These are phyloP conservation scores for Trachymyrmex septentrionalis DNA, from an alignment of 1,140 invertebrate species.

Conservation along the genomic window DNA sequence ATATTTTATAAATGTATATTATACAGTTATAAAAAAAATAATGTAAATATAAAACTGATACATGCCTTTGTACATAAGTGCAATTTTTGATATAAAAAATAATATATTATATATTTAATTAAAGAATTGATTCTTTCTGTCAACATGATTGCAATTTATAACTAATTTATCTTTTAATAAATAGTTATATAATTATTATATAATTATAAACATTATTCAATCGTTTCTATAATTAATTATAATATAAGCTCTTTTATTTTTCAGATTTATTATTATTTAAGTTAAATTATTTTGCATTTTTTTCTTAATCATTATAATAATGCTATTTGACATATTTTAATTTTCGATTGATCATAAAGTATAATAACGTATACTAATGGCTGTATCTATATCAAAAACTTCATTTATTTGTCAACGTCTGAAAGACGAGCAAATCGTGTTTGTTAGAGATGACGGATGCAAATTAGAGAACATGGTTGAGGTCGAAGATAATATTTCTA, in stretches of 20 bases:
- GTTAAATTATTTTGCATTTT: conserved; percentile 12
- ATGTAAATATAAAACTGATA: neutral
- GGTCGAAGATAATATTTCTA: conserved; percentile 48
- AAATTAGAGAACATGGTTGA: conserved; percentile 45
- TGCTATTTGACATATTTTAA: neutral
- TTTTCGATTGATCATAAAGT: neutral
- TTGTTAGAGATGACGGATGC: conserved; percentile 57
- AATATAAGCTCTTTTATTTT: neutral
- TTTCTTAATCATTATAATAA: neutral
- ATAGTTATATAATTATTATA: neutral
- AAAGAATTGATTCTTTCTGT: neutral
- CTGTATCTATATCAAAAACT: conserved; percentile 13
- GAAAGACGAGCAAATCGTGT: conserved; percentile 42
- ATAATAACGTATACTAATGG: conserved; percentile 17
- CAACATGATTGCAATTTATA: neutral
- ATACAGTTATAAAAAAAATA: conserved; percentile 13
- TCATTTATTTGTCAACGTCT: conserved; percentile 53
- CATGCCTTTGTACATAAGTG: neutral
- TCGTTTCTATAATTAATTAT: neutral
- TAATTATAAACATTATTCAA: neutral
- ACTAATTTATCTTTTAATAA: neutral
- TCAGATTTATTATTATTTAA: neutral
- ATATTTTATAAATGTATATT: conserved; percentile 16
- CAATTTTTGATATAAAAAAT: neutral
- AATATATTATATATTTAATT: neutral